phyloP scores from a whole-genome alignment of 2,113 vertebrate genomes.

The Acinonyx jubatus region DNA sequence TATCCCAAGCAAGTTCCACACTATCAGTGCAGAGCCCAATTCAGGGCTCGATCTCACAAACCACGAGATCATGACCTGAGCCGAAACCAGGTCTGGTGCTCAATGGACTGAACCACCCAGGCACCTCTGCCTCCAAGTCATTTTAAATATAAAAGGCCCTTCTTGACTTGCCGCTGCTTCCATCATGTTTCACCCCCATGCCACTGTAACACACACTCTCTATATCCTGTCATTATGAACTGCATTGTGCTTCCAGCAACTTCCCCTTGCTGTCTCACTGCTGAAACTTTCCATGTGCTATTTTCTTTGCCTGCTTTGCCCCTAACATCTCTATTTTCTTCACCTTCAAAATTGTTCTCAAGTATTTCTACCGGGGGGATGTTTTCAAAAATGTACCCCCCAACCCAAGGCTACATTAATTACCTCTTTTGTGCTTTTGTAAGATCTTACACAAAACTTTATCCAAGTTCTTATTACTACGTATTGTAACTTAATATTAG shows the following conservation, averaged over 20 bases:
- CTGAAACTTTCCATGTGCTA: fast-evolving
- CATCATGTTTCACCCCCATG: background rate
- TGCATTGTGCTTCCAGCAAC: background rate
- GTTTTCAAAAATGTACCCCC: background rate
- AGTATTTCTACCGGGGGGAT: background rate
- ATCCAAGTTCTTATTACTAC: background rate
- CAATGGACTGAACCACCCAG: no score
- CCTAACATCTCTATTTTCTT: background rate
- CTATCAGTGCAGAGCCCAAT: no score
- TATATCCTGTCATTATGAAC: background rate
- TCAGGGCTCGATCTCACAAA: no score
- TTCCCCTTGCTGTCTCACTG: background rate
- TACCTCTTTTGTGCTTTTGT: background rate
- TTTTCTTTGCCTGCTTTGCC: background rate
- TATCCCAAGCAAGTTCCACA: no score
- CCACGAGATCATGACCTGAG: no score
- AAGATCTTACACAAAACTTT: background rate
- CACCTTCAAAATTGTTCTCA: background rate
- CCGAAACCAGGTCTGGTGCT: no score
- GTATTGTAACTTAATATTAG: background rate
- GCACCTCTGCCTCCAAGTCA: background rate
- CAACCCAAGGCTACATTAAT: background rate
- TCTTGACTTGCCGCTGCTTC: background rate
- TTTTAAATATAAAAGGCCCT: background rate
- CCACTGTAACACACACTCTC: background rate